Conservation (phyloP, 2,797 vertebrate genomes). For the Aplochiton taeniatus region DNA sequence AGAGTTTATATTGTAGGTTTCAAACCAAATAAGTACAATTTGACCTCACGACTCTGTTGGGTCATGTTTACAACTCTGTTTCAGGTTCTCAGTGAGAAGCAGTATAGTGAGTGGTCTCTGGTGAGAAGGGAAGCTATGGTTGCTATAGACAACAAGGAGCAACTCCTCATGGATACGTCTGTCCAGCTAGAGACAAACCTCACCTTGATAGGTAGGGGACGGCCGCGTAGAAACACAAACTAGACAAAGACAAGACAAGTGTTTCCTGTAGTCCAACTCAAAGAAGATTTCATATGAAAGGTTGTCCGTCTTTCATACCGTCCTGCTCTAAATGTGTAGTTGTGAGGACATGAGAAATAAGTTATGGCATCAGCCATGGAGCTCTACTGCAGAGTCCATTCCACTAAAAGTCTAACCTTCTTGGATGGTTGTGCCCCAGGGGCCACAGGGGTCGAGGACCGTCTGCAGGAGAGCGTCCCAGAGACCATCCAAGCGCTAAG, state of each 20-base stretch:
- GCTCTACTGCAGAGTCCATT: too few species aligned
- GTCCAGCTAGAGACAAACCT: constrained; percentile 86
- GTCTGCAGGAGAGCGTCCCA: constrained; percentile 89
- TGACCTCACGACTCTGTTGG: background rate
- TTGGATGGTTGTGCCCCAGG: constrained; percentile 69
- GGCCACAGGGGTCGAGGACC: constrained; percentile 94
- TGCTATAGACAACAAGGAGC: constrained; percentile 85
- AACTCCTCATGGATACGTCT: constrained; percentile 84
- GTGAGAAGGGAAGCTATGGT: constrained; percentile 81
- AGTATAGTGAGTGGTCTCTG: constrained; percentile 82
- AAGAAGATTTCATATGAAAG: background rate
- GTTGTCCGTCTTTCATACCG: background rate
- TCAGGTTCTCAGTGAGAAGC: constrained; percentile 84
- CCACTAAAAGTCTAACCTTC: constrained; percentile 9
- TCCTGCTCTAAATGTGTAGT: too few species aligned
- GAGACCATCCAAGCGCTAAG: constrained; percentile 86
- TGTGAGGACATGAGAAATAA: too few species aligned
- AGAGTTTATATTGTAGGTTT: background rate
- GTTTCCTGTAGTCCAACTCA: too few species aligned
- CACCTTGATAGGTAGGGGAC: constrained; percentile 79
- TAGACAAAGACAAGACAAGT: too few species aligned
- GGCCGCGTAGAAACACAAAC: background rate
- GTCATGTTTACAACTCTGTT: constrained; percentile 5
- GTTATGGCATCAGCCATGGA: too few species aligned
- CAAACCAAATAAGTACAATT: background rate